Base-by-base conservation (phyloP, 2,113 vertebrate genomes). In the Puma concolor region DNA sequence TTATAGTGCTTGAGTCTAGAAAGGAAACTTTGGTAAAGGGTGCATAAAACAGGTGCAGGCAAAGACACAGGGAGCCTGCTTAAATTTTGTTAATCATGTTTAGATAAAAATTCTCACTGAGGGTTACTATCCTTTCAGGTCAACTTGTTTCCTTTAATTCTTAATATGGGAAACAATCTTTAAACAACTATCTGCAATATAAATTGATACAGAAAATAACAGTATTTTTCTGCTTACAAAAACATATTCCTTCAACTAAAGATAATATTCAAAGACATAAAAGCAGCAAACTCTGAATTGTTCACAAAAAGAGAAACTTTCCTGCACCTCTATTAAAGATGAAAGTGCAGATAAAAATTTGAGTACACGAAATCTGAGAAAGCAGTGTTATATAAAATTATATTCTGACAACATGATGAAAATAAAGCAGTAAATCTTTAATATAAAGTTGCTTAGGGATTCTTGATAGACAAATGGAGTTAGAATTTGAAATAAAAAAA, bases 351-450 rank as follows among this genome's bases (percentile, higher is more conserved):
- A 27, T 4, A 71, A 81, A 74, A 16, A 29, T 7, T 19, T 89
- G 57, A 92, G 67, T 17, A 36, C 9, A 48, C 25, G 13, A 82
- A 94, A 84, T 67, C 80, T 71, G 36, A 71, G 64, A 69, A 77
- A 50, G 36, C 25, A 88, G 15, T 67, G 31, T 81, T 95, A 93
- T 91, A 96, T 77, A 77, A 92, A 97, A 85, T 77, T 36, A 41
- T 71, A 85, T 74, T 63, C 36, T 94, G 79, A 95, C 79, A 95
- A 17, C 25, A n/a, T 9, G 64, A 82, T 29, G 67, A 88, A 86
- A 96, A 95, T 74, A 41, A 94, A 88, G 12, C 7, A 87, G 71
- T 89, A 69, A 38, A 92, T 77, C 27, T 71, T 81, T 44, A 94
- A 86, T 81, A 82, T 72, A 71, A 97, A 94, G 74, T 76, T 88